Percentiles rank a stretch among this genome's conserved stretches.
Evolutionary conservation across 1,140 invertebrate genomes (phyloP).

Genomic region (Drosophila lowei): DNA sequence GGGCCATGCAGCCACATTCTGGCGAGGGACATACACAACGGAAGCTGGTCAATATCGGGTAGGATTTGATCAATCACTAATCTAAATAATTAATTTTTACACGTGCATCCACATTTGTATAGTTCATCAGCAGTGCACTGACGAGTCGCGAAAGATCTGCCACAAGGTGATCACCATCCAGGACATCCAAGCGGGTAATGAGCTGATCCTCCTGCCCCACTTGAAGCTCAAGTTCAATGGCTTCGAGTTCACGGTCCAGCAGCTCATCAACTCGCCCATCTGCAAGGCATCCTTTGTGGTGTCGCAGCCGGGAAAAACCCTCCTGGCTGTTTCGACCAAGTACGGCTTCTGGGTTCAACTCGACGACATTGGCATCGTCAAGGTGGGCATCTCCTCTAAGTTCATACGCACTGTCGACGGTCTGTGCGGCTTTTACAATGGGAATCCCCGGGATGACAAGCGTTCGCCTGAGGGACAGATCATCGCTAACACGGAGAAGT

Average conservation of each 20-base stretch:
- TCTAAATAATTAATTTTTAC: background rate
- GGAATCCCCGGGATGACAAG: conserved; percentile 87
- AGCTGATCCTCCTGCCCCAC: conserved; percentile 84
- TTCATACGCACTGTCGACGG: conserved; percentile 88
- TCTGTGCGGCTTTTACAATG: conserved; percentile 91
- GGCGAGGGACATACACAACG: conserved; percentile 86
- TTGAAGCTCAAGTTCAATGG: conserved; percentile 88
- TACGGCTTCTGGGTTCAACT: conserved; percentile 90
- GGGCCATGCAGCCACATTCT: conserved; percentile 92
- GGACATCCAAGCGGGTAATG: conserved; percentile 65
- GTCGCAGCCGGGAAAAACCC: conserved; percentile 87
- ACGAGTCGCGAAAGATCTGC: conserved; percentile 85
- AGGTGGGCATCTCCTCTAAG: conserved; percentile 88
- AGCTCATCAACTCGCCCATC: conserved; percentile 86
- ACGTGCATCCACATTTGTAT: background rate
- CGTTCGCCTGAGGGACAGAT: conserved; percentile 87
- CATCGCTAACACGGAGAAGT: conserved; percentile 87
- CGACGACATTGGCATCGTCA: conserved; percentile 87
- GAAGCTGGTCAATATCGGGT: conserved; percentile 88
- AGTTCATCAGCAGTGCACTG: conserved; percentile 75
- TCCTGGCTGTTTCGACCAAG: conserved; percentile 87
- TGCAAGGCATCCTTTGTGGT: conserved; percentile 87
- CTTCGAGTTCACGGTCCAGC: conserved; percentile 86
- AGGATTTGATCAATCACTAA: conserved; percentile 48
- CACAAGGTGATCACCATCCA: conserved; percentile 84